Conservation (phyloP, 2,113 vertebrate genomes). For the Channa maculata region DNA sequence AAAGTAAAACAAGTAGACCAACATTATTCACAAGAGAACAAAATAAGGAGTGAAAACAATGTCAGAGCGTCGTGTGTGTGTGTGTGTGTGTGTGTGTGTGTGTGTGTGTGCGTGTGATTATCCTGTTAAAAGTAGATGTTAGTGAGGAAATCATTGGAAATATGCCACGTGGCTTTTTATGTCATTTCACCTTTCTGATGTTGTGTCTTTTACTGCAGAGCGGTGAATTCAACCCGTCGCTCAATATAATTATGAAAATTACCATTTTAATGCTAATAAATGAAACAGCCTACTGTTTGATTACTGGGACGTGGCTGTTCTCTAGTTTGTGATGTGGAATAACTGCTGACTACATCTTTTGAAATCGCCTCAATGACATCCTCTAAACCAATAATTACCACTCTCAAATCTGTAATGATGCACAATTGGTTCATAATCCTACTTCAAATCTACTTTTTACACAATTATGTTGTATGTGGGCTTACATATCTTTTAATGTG, state of each 20-base stretch:
- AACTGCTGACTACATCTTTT: constrained; percentile 1
- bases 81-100: not conserved
- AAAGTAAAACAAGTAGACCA: no score
- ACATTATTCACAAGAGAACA: no score
- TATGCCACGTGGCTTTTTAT: not conserved
- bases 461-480: no score
- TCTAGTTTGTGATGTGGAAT: not conserved
- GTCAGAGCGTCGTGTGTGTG: no score
- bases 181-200: not conserved
- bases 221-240: not conserved
- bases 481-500: not conserved
- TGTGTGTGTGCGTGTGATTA: not conserved
- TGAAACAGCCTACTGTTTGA: not conserved
- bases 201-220: not conserved
- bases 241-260: not conserved
- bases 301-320: not conserved
- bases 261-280: not conserved
- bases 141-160: not conserved
- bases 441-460: not conserved
- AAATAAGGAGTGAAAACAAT: no score
- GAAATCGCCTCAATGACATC: constrained; percentile 3
- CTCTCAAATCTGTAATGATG: not conserved
- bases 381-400: constrained; percentile 3
- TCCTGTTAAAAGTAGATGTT: no score
- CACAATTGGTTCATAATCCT: not conserved